Evolutionary conservation across 92 coral and sea anemone genomes (phyloP), one percentile per base, ranked within the genome.

Genomic region (Pocillopora meandrina): DNA sequence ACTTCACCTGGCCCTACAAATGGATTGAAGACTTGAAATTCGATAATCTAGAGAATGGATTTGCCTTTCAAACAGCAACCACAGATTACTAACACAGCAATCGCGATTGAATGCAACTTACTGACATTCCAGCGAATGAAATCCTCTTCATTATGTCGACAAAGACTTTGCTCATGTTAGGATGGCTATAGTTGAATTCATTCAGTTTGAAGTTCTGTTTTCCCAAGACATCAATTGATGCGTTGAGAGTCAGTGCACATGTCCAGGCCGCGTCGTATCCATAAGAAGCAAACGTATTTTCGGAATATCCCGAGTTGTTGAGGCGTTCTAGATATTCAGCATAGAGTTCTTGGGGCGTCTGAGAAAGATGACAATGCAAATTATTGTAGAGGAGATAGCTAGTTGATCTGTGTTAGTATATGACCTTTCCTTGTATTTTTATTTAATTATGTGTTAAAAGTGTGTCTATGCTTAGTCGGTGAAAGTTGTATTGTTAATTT

Each of bases 221-320:
- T 55, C 17, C 23, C 8, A 91, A 84, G 47, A 78, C 79, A 26
- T 78, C 80, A 4, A 91, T 86, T 16, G 95, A 91, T 12, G 89
- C 85, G 64, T 91, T 86, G 14, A 91, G 88, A 10, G 95, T 86
- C 5, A 89, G 65, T 9, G 95, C 95, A 84, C 92, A 91, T 82
- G 95, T 58, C 95, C 95, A 91, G 19, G 92, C 92, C 18, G 95
- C 92, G 82, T 91, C 95, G 74, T 91, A 89, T 56, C 95, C 95
- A 49, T 71, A 91, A 14, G 95, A 82, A 14, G 95, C 92, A 63
- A 91, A 91, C 17, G 89, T 87, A 21, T 91, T 91, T 9, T 67
- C 88, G 57, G 72, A 26, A 64, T 89, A 85, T 16, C 78, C 77
- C 4, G 92, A 86, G 26, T 16, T 52, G 19, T 61, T 74, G 34